phyloP scores from a whole-genome alignment of 92 coral and sea anemone species.

The Porites cylindrica region DNA sequence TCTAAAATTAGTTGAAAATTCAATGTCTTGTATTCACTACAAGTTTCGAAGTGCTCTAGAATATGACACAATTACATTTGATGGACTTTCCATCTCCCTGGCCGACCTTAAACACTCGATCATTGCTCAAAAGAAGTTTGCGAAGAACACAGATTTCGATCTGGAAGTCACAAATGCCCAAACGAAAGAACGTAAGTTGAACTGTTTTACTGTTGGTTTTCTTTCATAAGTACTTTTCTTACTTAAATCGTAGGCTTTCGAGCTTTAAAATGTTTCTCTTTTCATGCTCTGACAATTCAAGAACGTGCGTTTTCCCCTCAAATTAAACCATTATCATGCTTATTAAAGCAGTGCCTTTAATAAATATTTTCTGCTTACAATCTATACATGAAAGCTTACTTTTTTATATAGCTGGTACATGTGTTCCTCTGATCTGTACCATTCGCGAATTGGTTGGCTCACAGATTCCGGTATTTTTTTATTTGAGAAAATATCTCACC shows the following conservation, averaged over 20 bases:
- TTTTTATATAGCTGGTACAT: too few relatives aligned
- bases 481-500: too few relatives aligned
- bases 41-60: slow-evolving; percentile 98
- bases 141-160: slow-evolving; percentile 92
- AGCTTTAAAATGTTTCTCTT: background rate
- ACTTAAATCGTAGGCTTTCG: background rate
- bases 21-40: slow-evolving; percentile 98
- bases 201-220: background rate
- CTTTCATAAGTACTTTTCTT: background rate
- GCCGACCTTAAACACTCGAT: slow-evolving; percentile 95
- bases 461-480: too few relatives aligned
- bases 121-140: slow-evolving; percentile 94
- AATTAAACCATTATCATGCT: too few relatives aligned
- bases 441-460: too few relatives aligned
- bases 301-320: too few relatives aligned
- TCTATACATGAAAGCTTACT: too few relatives aligned
- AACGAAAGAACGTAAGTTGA: slow-evolving; percentile 88
- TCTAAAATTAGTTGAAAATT: background rate
- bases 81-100: slow-evolving; percentile 95
- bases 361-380: too few relatives aligned
- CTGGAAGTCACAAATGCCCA: slow-evolving; percentile 98
- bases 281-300: too few relatives aligned
- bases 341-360: too few relatives aligned
- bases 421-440: too few relatives aligned
- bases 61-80: slow-evolving; percentile 97